phyloP scores from a whole-genome alignment of 1,140 invertebrate genomes.

The Sminthurides bifidus region DNA sequence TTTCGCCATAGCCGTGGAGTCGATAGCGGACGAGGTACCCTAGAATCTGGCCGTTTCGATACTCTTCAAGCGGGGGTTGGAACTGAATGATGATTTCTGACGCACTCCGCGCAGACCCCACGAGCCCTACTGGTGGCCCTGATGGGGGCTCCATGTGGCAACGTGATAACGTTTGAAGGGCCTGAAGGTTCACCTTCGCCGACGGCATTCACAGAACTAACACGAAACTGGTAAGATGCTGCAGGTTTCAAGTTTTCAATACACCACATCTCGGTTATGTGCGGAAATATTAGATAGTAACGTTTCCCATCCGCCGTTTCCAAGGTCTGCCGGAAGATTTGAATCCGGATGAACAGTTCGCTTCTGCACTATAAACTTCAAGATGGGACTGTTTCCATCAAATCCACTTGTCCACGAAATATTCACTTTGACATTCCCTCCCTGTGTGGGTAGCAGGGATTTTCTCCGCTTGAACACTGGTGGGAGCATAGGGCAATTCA shows the following conservation, averaged over 20 bases:
- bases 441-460: constrained; percentile 29
- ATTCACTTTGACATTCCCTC: constrained; percentile 47
- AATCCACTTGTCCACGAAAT: constrained; percentile 89
- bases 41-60: constrained; percentile 84
- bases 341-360: constrained; percentile 65
- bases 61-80: constrained; percentile 84
- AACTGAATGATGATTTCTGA: constrained; percentile 95
- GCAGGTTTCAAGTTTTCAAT: constrained; percentile 82
- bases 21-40: constrained; percentile 88
- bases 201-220: constrained; percentile 78
- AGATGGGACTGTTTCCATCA: constrained; percentile 90
- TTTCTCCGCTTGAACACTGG: constrained; percentile 63
- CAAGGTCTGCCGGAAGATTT: constrained; percentile 43
- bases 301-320: constrained; percentile 55
- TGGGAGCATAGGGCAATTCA: constrained; percentile 85
- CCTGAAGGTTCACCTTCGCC: constrained; percentile 83
- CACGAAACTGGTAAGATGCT: constrained; percentile 86
- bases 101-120: constrained; percentile 78
- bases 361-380: constrained; percentile 85
- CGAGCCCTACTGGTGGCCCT: constrained; percentile 52
- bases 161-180: constrained; percentile 69
- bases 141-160: constrained; percentile 66
- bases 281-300: constrained; percentile 75
- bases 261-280: constrained; percentile 60
- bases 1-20: constrained; percentile 77